Evolutionary conservation across 2,797 vertebrate species (phyloP).

Genomic region (Natrix natrix): DNA sequence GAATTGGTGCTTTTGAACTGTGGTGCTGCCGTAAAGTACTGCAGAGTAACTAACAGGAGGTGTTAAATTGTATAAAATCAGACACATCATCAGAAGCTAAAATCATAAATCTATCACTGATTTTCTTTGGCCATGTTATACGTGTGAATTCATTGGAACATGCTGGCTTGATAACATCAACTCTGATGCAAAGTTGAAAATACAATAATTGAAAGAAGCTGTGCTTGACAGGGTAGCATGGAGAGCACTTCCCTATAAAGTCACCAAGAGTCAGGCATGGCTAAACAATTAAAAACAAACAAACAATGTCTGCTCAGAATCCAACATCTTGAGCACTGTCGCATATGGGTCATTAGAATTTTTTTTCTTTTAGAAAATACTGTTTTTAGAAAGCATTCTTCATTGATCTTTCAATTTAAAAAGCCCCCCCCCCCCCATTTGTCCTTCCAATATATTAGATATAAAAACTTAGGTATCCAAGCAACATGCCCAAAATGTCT

Average conservation of each 20-base stretch:
- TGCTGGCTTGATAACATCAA: background rate
- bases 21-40: background rate
- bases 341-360: background rate
- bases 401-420: background rate
- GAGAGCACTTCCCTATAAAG: background rate
- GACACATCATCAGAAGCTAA: background rate
- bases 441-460: background rate
- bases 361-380: background rate
- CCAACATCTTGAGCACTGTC: background rate
- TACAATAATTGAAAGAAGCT: background rate
- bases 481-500: background rate
- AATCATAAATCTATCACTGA: background rate
- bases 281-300: background rate
- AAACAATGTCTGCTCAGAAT: background rate
- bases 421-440: background rate
- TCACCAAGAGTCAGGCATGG: background rate
- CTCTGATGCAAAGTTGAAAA: background rate
- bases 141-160: background rate
- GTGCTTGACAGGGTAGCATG: background rate
- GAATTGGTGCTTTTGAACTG: background rate
- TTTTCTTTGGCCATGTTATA: background rate
- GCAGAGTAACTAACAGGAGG: background rate
- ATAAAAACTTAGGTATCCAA: background rate
- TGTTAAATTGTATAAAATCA: background rate
- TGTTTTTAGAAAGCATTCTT: background rate